A percentile compares a stretch with the other conserved stretches of the same genome.
Evolutionary conservation across 2,888 invertebrate species (phyloP).

Genomic region (Rapana venosa): DNA sequence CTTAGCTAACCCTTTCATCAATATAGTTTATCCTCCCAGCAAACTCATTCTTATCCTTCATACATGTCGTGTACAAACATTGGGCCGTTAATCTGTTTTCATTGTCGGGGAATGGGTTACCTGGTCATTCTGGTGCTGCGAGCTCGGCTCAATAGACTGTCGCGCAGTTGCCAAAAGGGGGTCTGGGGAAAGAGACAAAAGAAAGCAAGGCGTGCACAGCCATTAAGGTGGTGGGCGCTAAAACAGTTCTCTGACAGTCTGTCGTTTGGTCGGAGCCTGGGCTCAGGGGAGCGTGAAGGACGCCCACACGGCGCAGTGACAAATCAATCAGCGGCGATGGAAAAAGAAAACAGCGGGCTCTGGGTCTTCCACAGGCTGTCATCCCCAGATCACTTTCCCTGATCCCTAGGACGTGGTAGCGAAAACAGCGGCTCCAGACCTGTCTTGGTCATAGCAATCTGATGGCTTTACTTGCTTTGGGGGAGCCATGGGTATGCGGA

Average conservation of each 20-base stretch:
- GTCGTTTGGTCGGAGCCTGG: background rate
- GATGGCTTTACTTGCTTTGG: background rate
- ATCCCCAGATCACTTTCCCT: slow-evolving; percentile 1
- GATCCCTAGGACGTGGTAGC: background rate
- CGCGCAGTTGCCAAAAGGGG: background rate
- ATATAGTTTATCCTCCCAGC: too few species aligned
- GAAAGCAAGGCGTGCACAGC: background rate
- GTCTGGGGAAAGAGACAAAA: slow-evolving; percentile 5
- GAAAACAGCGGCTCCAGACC: background rate
- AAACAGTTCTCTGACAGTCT: background rate
- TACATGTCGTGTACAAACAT: too few species aligned
- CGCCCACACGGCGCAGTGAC: background rate
- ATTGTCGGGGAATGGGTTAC: background rate
- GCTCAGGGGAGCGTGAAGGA: background rate
- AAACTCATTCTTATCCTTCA: too few species aligned
- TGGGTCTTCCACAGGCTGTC: background rate
- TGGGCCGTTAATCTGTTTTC: background rate
- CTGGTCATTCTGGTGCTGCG: background rate
- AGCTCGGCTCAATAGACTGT: background rate
- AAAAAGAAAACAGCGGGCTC: background rate
- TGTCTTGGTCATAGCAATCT: background rate
- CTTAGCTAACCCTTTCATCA: too few species aligned
- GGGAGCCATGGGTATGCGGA: background rate
- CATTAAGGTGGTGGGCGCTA: background rate
- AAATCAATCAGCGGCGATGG: background rate